Percentiles rank a stretch among this genome's conserved stretches.
These are phyloP conservation scores for Elgonia sp. DNA, from an alignment of 2,888 invertebrate genomes.

Conservation along the genomic window DNA sequence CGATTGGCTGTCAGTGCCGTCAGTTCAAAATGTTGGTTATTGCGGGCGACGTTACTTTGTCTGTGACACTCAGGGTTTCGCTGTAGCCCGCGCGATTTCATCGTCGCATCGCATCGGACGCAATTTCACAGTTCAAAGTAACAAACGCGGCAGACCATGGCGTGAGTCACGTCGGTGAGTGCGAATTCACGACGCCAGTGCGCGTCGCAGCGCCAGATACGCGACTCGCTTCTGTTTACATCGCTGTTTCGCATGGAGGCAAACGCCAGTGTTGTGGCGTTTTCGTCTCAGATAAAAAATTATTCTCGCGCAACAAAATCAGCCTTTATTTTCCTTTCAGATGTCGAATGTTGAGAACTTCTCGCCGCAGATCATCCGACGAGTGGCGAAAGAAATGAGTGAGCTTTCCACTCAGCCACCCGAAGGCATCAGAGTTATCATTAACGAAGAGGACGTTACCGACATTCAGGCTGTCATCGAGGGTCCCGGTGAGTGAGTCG, in stretches of 20 bases:
- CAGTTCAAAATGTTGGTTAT: constrained; percentile 86
- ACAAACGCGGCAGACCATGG: constrained; percentile 78
- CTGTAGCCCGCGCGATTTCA: constrained; percentile 76
- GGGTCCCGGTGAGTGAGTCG: constrained; percentile 91
- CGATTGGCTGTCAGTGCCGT: constrained; percentile 84
- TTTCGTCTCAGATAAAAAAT: not conserved
- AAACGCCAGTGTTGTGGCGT: constrained; percentile 14
- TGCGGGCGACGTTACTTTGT: constrained; percentile 83
- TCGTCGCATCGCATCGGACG: constrained; percentile 45
- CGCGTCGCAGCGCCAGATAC: constrained; percentile 19
- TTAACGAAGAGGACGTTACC: constrained; percentile 97
- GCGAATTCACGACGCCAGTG: constrained; percentile 3
- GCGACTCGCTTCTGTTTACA: constrained; percentile 77
- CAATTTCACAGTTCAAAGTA: constrained; percentile 50
- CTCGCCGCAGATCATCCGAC: constrained; percentile 96
- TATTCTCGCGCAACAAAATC: not conserved
- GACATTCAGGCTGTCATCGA: constrained; percentile 97
- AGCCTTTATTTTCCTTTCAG: constrained; percentile 85
- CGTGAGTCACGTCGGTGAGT: constrained; percentile 85
- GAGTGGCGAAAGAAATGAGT: constrained; percentile 95
- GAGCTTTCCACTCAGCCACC: constrained; percentile 94
- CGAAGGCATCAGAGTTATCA: constrained; percentile 95
- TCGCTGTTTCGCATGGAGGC: constrained; percentile 65
- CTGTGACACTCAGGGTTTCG: constrained; percentile 85
- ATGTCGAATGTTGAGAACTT: constrained; percentile 98